Conservation (phyloP, 2,797 vertebrate species). For the Anguilla anguilla region DNA sequence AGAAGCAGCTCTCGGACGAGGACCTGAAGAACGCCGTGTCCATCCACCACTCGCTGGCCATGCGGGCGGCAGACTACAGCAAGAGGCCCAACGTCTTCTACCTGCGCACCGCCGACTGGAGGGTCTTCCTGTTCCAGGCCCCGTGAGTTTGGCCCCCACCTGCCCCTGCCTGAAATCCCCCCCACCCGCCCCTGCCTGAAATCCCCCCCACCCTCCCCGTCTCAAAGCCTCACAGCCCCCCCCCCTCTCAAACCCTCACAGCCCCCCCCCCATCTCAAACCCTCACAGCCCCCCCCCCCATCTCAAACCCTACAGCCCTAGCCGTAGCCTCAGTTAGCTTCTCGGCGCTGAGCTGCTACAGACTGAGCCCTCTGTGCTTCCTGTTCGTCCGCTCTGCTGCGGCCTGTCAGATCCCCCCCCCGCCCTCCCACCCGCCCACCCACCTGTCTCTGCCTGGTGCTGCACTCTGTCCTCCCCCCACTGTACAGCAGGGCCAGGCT, state of each 20-base stretch:
- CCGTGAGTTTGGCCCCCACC: slow-evolving; percentile 76
- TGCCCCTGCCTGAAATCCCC: not conserved
- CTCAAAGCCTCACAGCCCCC: not conserved
- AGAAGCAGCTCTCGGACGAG: slow-evolving; percentile 84
- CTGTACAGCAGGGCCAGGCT: too few species aligned
- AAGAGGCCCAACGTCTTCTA: slow-evolving; percentile 96
- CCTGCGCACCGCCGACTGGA: slow-evolving; percentile 96
- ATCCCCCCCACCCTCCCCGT: not conserved
- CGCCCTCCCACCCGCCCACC: too few species aligned
- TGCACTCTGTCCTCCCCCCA: too few species aligned
- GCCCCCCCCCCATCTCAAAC: too few species aligned
- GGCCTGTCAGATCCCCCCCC: too few species aligned
- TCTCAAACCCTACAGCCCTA: slow-evolving; percentile 40
- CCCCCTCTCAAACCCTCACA: not conserved
- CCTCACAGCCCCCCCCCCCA: too few species aligned
- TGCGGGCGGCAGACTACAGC: slow-evolving; percentile 89
- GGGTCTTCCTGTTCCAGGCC: slow-evolving; percentile 95
- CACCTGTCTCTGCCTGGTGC: too few species aligned
- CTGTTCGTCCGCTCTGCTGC: not conserved
- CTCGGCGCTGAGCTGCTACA: not conserved
- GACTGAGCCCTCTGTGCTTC: not conserved
- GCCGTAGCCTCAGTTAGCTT: not conserved
- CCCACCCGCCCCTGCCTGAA: not conserved
- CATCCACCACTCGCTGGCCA: slow-evolving; percentile 91
- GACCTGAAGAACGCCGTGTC: slow-evolving; percentile 95